Evolutionary conservation across 2,888 invertebrate genomes (phyloP).

Genomic region (Pantelozetes paolii): DNA sequence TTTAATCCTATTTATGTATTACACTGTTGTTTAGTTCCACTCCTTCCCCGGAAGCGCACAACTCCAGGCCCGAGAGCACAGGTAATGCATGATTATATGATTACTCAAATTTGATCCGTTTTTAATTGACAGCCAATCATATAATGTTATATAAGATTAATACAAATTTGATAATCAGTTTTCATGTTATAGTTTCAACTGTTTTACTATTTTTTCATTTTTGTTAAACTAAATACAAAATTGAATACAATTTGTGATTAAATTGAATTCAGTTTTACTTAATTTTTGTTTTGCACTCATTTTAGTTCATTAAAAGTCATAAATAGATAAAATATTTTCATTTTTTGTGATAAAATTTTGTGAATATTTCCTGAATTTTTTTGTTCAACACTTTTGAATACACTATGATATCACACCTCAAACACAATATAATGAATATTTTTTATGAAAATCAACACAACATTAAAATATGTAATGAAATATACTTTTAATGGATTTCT

Average conservation of each 20-base stretch:
- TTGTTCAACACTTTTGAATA: neutral
- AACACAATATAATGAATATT: neutral
- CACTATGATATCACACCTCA: neutral
- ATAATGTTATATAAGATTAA: neutral
- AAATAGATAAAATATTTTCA: neutral
- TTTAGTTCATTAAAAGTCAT: neutral
- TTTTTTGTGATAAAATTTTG: neutral
- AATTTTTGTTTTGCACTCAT: neutral
- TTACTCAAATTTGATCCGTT: slow-evolving; percentile 8
- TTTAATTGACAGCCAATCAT: slow-evolving; percentile 29
- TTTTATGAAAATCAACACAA: neutral
- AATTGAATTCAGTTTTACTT: too few relatives aligned
- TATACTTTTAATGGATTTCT: neutral
- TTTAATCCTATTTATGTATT: neutral
- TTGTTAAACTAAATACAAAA: neutral
- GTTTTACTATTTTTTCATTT: neutral
- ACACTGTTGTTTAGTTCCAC: neutral
- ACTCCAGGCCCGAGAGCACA: slow-evolving; percentile 13
- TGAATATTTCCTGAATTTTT: neutral
- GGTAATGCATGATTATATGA: slow-evolving; percentile 5
- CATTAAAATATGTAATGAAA: neutral
- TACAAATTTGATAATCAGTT: slow-evolving; percentile 5
- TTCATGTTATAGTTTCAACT: neutral
- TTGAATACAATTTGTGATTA: too few relatives aligned
- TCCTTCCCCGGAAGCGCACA: slow-evolving; percentile 37